A percentile compares a stretch with the other conserved stretches of the same genome.
Evolutionary conservation across 2,888 invertebrate genomes (phyloP).

Genomic region (Clitarchus hookeri): DNA sequence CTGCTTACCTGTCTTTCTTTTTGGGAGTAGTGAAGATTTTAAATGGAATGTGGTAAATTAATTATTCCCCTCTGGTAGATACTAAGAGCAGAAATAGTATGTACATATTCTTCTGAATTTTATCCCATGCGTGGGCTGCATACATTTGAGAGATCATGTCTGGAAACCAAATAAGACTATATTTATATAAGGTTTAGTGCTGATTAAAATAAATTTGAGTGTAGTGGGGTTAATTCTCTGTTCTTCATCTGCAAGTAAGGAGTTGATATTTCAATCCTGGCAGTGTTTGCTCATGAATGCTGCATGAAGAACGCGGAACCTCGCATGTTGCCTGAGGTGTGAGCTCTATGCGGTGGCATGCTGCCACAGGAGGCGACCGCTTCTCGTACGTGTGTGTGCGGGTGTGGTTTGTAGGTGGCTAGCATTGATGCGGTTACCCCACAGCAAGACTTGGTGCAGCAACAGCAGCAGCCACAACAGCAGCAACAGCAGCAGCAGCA

Average conservation of each 20-base stretch:
- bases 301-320: not conserved
- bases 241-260: too few relatives aligned
- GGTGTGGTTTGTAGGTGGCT: constrained; percentile 7
- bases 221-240: too few relatives aligned
- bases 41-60: too few relatives aligned
- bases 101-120: not conserved
- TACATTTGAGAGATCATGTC: not conserved
- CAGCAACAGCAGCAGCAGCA: constrained; percentile 23
- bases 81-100: too few relatives aligned
- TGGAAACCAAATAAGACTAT: not conserved
- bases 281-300: not conserved
- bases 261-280: too few relatives aligned
- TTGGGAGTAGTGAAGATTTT: too few relatives aligned
- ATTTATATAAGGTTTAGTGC: too few relatives aligned
- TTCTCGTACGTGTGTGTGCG: not conserved
- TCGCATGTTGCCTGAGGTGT: not conserved
- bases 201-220: too few relatives aligned
- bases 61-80: too few relatives aligned
- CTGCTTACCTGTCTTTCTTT: too few relatives aligned
- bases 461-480: constrained; percentile 37
- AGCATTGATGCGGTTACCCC: not conserved
- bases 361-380: not conserved
- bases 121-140: not conserved
- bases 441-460: constrained; percentile 35
- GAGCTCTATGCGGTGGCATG: not conserved